Base-by-base conservation (phyloP, 2,888 invertebrate genomes). In the Celastrina argiolus region DNA sequence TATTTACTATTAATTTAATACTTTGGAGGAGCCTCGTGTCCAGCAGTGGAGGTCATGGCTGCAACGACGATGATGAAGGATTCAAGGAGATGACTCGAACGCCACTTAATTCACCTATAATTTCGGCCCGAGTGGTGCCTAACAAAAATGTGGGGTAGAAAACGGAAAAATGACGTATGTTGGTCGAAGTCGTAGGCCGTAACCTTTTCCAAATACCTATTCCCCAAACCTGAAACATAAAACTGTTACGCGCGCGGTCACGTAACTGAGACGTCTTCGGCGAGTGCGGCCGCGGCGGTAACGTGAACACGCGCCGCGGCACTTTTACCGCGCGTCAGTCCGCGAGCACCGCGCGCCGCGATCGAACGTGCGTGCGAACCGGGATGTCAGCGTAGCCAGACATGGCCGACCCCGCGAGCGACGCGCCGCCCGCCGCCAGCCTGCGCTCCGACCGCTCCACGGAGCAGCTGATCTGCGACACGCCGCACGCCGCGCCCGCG, bases 391-490 rank as follows among this genome's bases (percentile, higher is more conserved):
- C 1, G 31, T 31, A 16, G 8, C 16, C 3, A 58, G 18, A 69
- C 69, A 79, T 80, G 79, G 72, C 77, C 70, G 78, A 77, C 74
- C 82, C 79, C 74, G 76, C 78, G 69, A 81, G 76, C 71, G 76
- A 72, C 76, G 81, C 78, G 74, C 77, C 79, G 73, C 91, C 92
- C 28, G 87, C 91, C 68, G 90, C 91, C 77, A 89, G 89, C 74
- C 79, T 91, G 67, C 88, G 91, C 70, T 91, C 91, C 8, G 88
- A 92, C 76, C 87, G 91, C 78, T 93, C 93, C 26, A 92, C 92
- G 3, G 93, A 93, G 74, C 92, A 92, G 70, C 74, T 93, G 56
- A 93, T 93, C 68, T 92, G 92, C 74, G 92, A 92, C 74, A 85
- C 91, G 1, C 92, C 93, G 12, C 88, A 84, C 72, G 83, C 84